Base-by-base conservation (phyloP, 1,140 invertebrate species). In the Plodia interpunctella region DNA sequence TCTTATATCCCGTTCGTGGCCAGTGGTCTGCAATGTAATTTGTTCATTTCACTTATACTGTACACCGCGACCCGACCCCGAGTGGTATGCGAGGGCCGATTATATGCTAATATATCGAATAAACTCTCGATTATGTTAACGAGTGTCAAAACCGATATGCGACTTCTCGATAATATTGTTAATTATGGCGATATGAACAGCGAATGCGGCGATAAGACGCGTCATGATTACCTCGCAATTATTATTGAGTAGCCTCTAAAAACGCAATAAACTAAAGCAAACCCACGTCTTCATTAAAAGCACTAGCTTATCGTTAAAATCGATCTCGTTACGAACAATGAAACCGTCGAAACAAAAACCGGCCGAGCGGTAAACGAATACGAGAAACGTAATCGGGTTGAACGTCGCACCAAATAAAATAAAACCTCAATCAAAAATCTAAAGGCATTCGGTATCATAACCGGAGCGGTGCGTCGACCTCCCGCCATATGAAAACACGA, bases 401-500 rank as follows among this genome's bases (percentile, higher is more conserved):
- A 75, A 73, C 80, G 78, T 82, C 77, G 74, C 70, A 53, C 68
- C 74, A 76, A 83, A 83, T 82, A 80, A 83, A 85, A 83, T 76
- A 83, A 83, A 81, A 87, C 73, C 78, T 87, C 80, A 87, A 87
- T 87, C 82, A 87, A 85, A 84, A 85, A 85, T 85, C 71, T 77
- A 71, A 76, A 85, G 70, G 82, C 80, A 81, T 76, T 79, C 74
- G 73, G 74, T 78, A 80, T 88, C 80, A 88, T 86, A 86, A 84
- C 81, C 78, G 78, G 70, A 68, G 77, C 71, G 74, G 82, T 77
- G 75, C 85, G 85, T 84, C 81, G 80, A 86, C 83, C 81, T 75
- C 65, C 75, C 74, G 76, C 73, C 77, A 59, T 65, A 74, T 74
- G 65, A 66, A 60, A 68, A 63, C 65, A 77, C 72, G 73, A 56